These are phyloP conservation scores for Minunthozetes semirufus DNA, from an alignment of 2,888 invertebrate species.

Conservation along the genomic window DNA sequence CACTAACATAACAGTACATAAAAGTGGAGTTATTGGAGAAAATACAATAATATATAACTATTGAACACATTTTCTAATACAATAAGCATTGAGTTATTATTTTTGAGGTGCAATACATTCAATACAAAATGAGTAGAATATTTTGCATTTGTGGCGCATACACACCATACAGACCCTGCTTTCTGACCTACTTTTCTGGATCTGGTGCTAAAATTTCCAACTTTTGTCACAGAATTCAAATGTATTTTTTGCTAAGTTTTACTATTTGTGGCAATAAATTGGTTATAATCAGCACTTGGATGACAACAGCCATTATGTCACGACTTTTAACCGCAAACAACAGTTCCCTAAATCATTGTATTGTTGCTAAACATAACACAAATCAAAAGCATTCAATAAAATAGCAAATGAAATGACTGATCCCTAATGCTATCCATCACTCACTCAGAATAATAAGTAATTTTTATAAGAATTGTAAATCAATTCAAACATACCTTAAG, in stretches of 20 bases:
- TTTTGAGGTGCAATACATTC: conserved; percentile 27
- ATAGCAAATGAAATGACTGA: not conserved
- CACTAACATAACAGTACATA: conserved; percentile 16
- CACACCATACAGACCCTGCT: conserved; percentile 3
- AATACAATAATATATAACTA: not conserved
- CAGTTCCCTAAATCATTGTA: not conserved
- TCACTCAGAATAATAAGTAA: too few species aligned
- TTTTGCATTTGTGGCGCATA: conserved; percentile 14
- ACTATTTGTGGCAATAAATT: conserved; percentile 17
- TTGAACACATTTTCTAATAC: conserved; percentile 6
- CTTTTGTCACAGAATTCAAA: not conserved
- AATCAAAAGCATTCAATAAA: conserved; percentile 5
- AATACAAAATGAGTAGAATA: not conserved
- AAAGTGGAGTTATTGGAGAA: not conserved
- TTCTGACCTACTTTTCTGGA: conserved; percentile 26
- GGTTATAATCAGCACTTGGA: conserved; percentile 18
- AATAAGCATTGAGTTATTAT: conserved; percentile 27
- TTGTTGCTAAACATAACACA: not conserved
- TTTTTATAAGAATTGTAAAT: too few species aligned
- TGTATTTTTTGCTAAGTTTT: not conserved
- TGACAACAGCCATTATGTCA: conserved; percentile 3
- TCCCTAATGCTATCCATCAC: not conserved
- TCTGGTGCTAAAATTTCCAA: conserved; percentile 13
- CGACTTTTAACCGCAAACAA: conserved; percentile 8
- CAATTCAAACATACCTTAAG: not conserved